Conservation (phyloP, 2,113 vertebrate genomes). For the Larimichthys polyactis region DNA sequence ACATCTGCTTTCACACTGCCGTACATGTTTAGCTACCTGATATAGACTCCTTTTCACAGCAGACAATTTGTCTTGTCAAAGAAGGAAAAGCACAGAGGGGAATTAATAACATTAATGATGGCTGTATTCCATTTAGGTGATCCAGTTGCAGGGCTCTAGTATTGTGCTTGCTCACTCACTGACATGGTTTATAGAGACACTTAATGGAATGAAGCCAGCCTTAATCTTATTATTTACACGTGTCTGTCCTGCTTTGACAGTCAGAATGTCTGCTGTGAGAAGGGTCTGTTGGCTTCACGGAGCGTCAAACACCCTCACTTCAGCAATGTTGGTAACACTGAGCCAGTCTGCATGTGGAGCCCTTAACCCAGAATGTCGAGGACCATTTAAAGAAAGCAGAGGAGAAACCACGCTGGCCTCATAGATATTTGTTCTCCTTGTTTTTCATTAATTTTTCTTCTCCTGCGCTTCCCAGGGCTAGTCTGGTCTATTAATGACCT, state of each 20-base stretch:
- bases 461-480: constrained; percentile 18
- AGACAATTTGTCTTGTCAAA: too few relatives aligned
- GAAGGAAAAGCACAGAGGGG: too few relatives aligned
- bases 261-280: too few relatives aligned
- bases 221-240: too few relatives aligned
- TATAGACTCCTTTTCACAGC: not conserved
- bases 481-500: constrained; percentile 78
- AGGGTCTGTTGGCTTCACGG: not conserved
- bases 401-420: not conserved
- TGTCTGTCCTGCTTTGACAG: too few relatives aligned
- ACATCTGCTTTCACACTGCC: not conserved
- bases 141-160: too few relatives aligned
- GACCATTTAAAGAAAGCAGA: not conserved
- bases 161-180: too few relatives aligned
- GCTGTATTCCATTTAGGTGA: too few relatives aligned
- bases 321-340: not conserved
- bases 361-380: not conserved
- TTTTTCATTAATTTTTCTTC: constrained; percentile 20
- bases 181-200: too few relatives aligned
- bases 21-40: not conserved
- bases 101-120: too few relatives aligned
- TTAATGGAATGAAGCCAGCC: too few relatives aligned
- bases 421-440: not conserved
- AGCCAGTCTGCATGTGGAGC: not conserved
- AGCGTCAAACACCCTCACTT: too few relatives aligned